These are phyloP conservation scores for Panthera tigris DNA, from an alignment of 2,113 vertebrate species.

Conservation along the genomic window DNA sequence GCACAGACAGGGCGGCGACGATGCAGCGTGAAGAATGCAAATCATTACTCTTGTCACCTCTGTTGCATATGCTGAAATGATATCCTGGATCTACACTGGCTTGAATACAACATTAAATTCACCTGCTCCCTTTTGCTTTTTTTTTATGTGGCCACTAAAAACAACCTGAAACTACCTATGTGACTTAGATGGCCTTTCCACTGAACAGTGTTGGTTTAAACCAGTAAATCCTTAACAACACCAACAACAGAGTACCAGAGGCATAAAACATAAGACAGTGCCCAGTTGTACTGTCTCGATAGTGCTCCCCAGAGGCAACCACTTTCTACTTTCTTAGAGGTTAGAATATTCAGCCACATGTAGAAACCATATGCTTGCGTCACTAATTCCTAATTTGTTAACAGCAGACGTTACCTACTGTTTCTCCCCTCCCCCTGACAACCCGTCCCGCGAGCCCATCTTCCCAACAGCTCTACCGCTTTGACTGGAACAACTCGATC, in stretches of 20 bases:
- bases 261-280: not conserved
- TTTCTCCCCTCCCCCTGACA: not conserved
- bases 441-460: not conserved
- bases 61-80: not conserved
- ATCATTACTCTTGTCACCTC: not conserved
- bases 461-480: not conserved
- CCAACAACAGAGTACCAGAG: not conserved
- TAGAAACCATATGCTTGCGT: fast-evolving
- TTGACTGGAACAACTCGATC: fast-evolving
- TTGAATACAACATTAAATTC: not conserved
- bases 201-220: not conserved
- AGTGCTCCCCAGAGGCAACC: not conserved
- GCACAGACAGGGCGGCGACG: not conserved
- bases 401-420: not conserved
- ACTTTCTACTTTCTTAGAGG: too few relatives aligned
- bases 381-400: not conserved
- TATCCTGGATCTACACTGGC: not conserved
- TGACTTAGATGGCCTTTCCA: not conserved
- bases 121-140: not conserved
- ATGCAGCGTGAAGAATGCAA: not conserved
- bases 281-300: not conserved
- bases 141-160: not conserved
- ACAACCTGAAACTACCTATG: not conserved
- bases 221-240: not conserved
- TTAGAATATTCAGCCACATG: not conserved